These are phyloP conservation scores for Onychomys arenicola DNA, from an alignment of 2,797 vertebrate genomes.

Conservation along the genomic window DNA sequence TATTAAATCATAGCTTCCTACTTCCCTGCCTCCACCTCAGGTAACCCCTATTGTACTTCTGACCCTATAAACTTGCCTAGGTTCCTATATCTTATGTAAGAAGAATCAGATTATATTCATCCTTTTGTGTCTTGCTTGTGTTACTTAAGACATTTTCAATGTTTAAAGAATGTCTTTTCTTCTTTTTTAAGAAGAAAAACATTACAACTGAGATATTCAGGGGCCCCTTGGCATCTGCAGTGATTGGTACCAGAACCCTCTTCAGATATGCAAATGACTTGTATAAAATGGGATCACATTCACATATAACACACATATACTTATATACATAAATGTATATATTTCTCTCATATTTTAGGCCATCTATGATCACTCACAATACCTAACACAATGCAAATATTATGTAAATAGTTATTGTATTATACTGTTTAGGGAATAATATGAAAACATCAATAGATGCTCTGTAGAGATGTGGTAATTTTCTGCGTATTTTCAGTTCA, in stretches of 20 bases:
- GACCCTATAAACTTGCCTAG: neutral
- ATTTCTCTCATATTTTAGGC: neutral
- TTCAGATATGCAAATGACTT: neutral
- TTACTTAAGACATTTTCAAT: neutral
- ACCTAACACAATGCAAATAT: neutral
- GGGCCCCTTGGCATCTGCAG: neutral
- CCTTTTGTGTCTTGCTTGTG: neutral
- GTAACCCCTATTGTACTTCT: neutral
- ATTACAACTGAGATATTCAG: neutral
- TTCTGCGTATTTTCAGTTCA: neutral
- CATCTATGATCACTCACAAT: neutral
- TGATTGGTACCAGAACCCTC: neutral
- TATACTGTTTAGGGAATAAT: neutral
- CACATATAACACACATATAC: neutral
- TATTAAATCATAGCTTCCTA: neutral
- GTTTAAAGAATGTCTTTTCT: neutral
- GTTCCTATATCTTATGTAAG: neutral
- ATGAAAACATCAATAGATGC: neutral
- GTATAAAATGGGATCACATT: neutral
- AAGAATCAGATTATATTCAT: neutral
- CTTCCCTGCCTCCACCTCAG: neutral
- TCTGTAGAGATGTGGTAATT: neutral
- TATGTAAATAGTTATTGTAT: neutral
- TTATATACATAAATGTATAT: accelerated
- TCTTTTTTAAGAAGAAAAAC: neutral